phyloP scores from a whole-genome alignment of 2,888 invertebrate species.

The Diplazon laetatorius region DNA sequence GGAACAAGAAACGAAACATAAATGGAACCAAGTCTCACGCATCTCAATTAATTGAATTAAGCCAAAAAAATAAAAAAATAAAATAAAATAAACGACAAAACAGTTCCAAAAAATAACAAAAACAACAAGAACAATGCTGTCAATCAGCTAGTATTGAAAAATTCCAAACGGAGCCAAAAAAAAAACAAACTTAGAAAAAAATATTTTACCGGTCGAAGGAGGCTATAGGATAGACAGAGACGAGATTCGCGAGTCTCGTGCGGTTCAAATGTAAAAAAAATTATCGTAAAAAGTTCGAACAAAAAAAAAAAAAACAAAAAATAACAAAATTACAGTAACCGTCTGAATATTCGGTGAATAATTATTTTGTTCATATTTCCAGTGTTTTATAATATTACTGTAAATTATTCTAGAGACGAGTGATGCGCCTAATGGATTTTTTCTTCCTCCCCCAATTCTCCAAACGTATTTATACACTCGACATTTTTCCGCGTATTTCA shows the following conservation, averaged over 20 bases:
- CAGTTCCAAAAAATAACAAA: conserved; percentile 4
- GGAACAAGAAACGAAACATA: conserved; percentile 10
- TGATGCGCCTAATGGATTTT: conserved; percentile 16
- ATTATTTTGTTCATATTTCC: conserved; percentile 39
- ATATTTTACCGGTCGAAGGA: neutral
- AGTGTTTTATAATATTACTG: conserved; percentile 25
- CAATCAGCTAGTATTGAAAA: conserved; percentile 28
- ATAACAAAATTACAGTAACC: conserved; percentile 4
- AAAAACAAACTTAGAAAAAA: conserved; percentile 18
- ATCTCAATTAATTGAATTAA: conserved; percentile 52
- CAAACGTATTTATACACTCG: neutral
- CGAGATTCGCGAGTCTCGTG: conserved; percentile 20
- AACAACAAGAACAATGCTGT: conserved; percentile 19
- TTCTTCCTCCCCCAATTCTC: neutral
- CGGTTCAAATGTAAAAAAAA: conserved; percentile 10
- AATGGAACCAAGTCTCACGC: conserved; percentile 31
- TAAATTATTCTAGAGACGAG: conserved; percentile 30
- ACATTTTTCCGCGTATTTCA: neutral
- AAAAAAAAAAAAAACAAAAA: conserved; percentile 7
- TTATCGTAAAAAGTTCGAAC: conserved; percentile 15
- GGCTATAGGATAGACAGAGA: conserved; percentile 7
- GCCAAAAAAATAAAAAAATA: conserved; percentile 51
- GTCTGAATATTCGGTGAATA: conserved; percentile 11
- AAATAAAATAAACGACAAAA: conserved; percentile 8
- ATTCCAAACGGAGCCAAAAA: conserved; percentile 45